phyloP scores from a whole-genome alignment of 2,797 vertebrate species.

The Lophius americanus region DNA sequence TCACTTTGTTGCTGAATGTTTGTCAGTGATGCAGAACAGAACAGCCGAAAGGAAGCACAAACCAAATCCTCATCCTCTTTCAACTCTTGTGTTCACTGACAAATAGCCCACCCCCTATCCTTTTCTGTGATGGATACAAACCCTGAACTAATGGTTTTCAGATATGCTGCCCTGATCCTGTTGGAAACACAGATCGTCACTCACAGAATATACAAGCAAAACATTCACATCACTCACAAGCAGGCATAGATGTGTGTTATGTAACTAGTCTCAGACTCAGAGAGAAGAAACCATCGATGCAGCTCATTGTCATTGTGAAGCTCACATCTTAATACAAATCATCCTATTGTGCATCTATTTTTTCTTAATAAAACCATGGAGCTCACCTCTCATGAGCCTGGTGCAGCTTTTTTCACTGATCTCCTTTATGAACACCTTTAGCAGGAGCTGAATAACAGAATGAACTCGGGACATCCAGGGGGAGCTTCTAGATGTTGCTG shows the following conservation, averaged over 20 bases:
- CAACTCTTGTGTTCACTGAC: not conserved
- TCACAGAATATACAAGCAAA: not conserved
- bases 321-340: too few species aligned
- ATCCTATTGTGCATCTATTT: too few species aligned
- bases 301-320: too few species aligned
- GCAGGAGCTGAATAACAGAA: too few species aligned
- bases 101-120: not conserved
- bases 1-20: constrained; percentile 23
- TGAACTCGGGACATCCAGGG: too few species aligned
- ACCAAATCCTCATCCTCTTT: constrained; percentile 32
- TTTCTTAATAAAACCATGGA: too few species aligned
- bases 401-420: too few species aligned
- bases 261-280: not conserved
- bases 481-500: too few species aligned
- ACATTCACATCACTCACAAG: not conserved
- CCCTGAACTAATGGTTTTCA: constrained; percentile 12
- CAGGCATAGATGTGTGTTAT: constrained; percentile 12
- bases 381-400: too few species aligned
- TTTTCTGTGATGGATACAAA: constrained; percentile 18
- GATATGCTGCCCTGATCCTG: not conserved
- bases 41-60: constrained; percentile 25
- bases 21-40: constrained; percentile 42
- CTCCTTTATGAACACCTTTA: too few species aligned
- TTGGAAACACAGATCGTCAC: constrained; percentile 1
- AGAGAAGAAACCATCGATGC: too few species aligned